phyloP scores from a whole-genome alignment of 2,888 invertebrate genomes.

The Orthonevra nobilis region DNA sequence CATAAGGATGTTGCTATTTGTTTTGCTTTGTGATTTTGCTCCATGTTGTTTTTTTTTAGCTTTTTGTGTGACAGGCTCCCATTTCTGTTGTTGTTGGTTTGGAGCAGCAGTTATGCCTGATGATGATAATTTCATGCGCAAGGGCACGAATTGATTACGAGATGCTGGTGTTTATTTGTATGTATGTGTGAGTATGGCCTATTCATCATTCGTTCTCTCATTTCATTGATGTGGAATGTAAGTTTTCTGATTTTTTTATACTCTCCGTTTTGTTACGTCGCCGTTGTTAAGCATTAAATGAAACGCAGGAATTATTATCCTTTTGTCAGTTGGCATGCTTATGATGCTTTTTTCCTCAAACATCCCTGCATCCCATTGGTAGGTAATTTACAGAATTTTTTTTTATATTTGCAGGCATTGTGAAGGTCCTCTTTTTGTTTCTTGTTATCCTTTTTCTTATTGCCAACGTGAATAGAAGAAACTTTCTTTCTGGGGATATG shows the following conservation, averaged over 20 bases:
- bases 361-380: constrained; percentile 32
- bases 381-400: constrained; percentile 31
- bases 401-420: constrained; percentile 13
- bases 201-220: constrained; percentile 43
- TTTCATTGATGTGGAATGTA: constrained; percentile 50
- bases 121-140: constrained; percentile 48
- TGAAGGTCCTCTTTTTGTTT: too few relatives aligned
- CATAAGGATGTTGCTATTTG: constrained; percentile 17
- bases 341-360: constrained; percentile 17
- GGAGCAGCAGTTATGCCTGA: constrained; percentile 3
- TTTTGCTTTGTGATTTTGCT: background rate
- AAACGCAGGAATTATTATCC: constrained; percentile 44
- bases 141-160: constrained; percentile 44
- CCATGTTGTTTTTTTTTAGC: background rate
- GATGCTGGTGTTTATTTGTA: constrained; percentile 1
- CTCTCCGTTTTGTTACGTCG: constrained; percentile 1
- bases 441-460: too few relatives aligned
- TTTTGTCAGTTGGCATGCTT: constrained; percentile 33
- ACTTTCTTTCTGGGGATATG: too few relatives aligned
- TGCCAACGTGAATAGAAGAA: too few relatives aligned
- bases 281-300: constrained; percentile 31
- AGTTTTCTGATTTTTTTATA: constrained; percentile 2
- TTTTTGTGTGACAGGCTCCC: too few relatives aligned
- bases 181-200: constrained; percentile 11
- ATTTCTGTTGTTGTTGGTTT: too few relatives aligned